A percentile compares a stretch with the other conserved stretches of the same genome.
Evolutionary conservation across 1,140 invertebrate genomes (phyloP).

Genomic region (Saccostrea cuccullata): DNA sequence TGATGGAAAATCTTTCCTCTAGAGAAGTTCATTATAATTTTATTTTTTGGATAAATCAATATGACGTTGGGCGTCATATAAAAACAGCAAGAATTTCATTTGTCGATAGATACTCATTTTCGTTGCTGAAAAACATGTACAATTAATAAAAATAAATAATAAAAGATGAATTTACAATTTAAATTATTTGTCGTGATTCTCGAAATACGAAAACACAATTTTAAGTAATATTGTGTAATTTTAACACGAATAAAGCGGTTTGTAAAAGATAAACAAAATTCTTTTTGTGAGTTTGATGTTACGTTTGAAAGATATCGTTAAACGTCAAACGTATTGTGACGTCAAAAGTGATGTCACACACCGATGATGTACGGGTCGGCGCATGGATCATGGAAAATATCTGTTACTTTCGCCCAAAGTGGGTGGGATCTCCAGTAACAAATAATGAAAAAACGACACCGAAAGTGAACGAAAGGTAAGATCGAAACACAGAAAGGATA

Average conservation of each 20-base stretch:
- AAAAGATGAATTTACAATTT: too few relatives aligned
- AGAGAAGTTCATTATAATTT: not conserved
- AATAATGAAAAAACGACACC: not conserved
- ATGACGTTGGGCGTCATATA: not conserved
- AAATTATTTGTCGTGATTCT: too few relatives aligned
- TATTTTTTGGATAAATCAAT: not conserved
- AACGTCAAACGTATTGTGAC: not conserved
- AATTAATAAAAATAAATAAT: not conserved
- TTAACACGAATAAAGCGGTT: too few relatives aligned
- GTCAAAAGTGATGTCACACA: not conserved
- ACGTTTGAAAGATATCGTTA: not conserved
- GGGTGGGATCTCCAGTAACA: slow-evolving; percentile 2
- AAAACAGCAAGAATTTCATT: not conserved
- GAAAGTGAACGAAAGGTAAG: slow-evolving; percentile 7
- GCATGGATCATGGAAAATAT: slow-evolving; percentile 8
- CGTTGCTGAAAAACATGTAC: not conserved
- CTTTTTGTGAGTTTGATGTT: too few relatives aligned
- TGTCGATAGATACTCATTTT: not conserved
- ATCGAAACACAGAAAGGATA: too few relatives aligned
- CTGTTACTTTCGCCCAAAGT: slow-evolving; percentile 7
- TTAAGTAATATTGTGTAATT: too few relatives aligned
- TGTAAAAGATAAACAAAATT: too few relatives aligned
- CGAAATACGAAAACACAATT: too few relatives aligned
- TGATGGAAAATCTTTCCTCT: too few relatives aligned
- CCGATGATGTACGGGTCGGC: not conserved